Conservation (phyloP, 2,113 vertebrate species). For the Dissostichus mawsoni region DNA sequence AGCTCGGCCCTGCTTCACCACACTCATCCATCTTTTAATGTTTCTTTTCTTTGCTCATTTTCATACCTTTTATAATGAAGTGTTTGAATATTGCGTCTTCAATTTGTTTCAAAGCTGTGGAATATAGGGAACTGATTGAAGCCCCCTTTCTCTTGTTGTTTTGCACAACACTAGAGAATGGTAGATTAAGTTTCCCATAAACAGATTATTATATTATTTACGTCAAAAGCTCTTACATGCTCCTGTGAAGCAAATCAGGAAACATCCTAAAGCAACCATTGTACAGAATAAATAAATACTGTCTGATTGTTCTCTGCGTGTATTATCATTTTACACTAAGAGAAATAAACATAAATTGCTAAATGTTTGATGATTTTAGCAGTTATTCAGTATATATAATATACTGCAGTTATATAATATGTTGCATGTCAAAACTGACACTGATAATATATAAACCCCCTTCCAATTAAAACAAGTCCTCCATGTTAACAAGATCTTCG, state of each 20-base stretch:
- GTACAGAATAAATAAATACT: constrained; percentile 33
- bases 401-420: too few species aligned
- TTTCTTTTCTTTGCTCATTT: constrained; percentile 7
- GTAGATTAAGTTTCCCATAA: background rate
- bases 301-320: constrained; percentile 31
- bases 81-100: background rate
- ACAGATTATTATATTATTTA: constrained; percentile 26
- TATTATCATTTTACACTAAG: constrained; percentile 28
- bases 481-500: constrained; percentile 36
- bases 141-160: background rate
- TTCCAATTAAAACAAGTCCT: constrained; percentile 30
- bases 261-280: constrained; percentile 50
- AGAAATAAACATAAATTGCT: background rate
- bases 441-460: background rate
- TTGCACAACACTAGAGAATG: background rate
- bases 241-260: constrained; percentile 56
- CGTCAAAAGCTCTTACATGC: constrained; percentile 53
- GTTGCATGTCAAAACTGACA: constrained; percentile 15
- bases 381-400: background rate
- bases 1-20: constrained; percentile 16
- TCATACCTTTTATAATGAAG: background rate
- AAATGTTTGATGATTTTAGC: background rate
- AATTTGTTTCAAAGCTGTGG: background rate
- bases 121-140: background rate
- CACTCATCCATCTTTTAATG: constrained; percentile 54